These are phyloP conservation scores for Monarcha castaneiventris DNA, from an alignment of 2,113 vertebrate genomes.

Conservation along the genomic window DNA sequence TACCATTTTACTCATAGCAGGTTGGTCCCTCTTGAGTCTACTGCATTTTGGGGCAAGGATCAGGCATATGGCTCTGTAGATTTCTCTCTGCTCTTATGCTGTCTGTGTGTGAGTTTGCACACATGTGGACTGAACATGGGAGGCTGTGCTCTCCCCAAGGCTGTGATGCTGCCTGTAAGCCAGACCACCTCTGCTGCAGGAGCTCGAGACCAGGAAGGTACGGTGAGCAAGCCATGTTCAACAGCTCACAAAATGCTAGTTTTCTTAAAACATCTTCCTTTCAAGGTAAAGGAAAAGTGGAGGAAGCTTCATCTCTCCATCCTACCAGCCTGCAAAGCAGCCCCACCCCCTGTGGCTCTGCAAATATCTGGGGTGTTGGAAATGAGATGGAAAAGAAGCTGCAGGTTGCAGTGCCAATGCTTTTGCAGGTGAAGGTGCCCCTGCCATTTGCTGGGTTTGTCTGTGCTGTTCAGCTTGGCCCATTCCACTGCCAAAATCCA, in stretches of 20 bases:
- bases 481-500: neutral
- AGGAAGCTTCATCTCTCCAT: neutral
- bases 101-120: neutral
- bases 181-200: neutral
- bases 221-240: accelerated
- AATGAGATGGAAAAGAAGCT: neutral
- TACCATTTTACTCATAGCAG: neutral
- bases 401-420: neutral
- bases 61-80: neutral
- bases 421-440: neutral
- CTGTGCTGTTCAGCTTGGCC: neutral
- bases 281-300: neutral
- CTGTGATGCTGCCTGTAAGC: neutral
- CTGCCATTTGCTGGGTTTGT: neutral
- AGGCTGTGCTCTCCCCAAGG: neutral
- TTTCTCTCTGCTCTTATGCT: neutral
- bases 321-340: neutral
- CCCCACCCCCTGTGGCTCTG: neutral
- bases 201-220: neutral
- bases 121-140: accelerated
- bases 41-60: neutral
- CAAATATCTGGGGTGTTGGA: neutral
- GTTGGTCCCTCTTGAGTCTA: neutral
- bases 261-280: neutral
- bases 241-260: neutral